Percentiles rank a stretch among this genome's conserved stretches.
phyloP scores from a whole-genome alignment of 2,113 vertebrate genomes.

The Danio rerio region DNA sequence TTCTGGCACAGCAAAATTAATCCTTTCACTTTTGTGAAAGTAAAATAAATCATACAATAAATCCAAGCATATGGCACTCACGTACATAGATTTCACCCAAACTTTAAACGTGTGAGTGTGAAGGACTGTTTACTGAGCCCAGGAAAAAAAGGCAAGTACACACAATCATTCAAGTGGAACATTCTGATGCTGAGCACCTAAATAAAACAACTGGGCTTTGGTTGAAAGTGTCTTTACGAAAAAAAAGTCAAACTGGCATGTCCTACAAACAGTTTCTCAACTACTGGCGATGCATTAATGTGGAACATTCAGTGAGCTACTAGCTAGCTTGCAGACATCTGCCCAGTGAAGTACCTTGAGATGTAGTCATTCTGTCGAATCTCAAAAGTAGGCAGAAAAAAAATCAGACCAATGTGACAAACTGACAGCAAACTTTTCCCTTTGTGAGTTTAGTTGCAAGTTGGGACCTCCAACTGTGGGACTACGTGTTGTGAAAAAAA shows the following conservation, averaged over 20 bases:
- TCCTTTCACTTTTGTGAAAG: not conserved
- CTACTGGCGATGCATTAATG: conserved; percentile 5
- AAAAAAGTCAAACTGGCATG: not conserved
- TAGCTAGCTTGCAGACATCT: conserved; percentile 4
- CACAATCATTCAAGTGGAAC: not conserved
- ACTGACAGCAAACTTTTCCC: not conserved
- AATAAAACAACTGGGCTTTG: not conserved
- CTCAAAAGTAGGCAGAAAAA: not conserved
- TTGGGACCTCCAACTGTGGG: not conserved
- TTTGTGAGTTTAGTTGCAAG: not conserved
- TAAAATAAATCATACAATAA: too few relatives aligned
- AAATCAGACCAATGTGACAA: not conserved
- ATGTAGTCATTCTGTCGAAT: not conserved
- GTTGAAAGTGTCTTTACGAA: not conserved
- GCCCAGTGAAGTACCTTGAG: not conserved
- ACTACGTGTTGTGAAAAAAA: not conserved
- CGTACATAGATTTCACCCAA: not conserved
- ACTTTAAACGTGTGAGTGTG: not conserved
- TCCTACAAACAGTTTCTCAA: conserved; percentile 6
- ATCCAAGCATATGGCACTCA: not conserved
- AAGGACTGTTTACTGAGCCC: too few relatives aligned
- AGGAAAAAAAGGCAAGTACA: not conserved
- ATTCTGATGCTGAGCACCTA: not conserved
- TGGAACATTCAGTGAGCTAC: conserved; percentile 1
- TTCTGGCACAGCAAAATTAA: conserved; percentile 11